phyloP scores from a whole-genome alignment of 2,888 invertebrate genomes.

The Ephialtes manifestator region DNA sequence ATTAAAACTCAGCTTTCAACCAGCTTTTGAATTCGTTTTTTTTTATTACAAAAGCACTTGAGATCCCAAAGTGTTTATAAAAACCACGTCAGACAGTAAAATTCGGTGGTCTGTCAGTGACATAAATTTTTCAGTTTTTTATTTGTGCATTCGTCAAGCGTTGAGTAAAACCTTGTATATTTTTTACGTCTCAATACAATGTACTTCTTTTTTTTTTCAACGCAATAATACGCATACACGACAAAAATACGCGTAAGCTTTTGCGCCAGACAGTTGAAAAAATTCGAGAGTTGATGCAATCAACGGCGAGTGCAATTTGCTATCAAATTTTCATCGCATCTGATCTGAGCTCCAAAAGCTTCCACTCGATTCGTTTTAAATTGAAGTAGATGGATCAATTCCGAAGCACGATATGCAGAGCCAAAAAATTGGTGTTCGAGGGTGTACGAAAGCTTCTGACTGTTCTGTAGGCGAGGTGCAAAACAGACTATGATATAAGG shows the following conservation, averaged over 20 bases:
- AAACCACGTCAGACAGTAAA: too few relatives aligned
- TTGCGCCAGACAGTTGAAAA: background rate
- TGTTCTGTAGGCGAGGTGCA: background rate
- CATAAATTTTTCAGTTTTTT: too few relatives aligned
- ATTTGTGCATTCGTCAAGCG: too few relatives aligned
- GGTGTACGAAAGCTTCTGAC: background rate
- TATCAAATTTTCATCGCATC: background rate
- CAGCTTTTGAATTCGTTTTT: too few relatives aligned
- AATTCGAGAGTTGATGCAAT: background rate
- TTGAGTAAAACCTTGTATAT: too few relatives aligned
- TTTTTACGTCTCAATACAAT: background rate
- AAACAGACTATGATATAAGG: too few relatives aligned
- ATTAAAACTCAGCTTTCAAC: too few relatives aligned
- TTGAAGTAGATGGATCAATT: constrained; percentile 1
- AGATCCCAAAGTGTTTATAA: too few relatives aligned
- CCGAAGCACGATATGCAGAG: background rate
- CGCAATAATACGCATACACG: background rate
- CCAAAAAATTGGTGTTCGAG: background rate
- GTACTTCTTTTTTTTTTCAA: constrained; percentile 4
- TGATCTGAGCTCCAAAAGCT: background rate
- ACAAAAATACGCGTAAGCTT: background rate
- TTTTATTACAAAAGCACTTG: too few relatives aligned
- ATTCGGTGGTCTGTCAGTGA: too few relatives aligned
- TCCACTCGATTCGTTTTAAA: background rate
- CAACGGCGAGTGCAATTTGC: background rate